These are phyloP conservation scores for Brachynemurus nebulosus DNA, from an alignment of 2,888 invertebrate genomes.

Conservation along the genomic window DNA sequence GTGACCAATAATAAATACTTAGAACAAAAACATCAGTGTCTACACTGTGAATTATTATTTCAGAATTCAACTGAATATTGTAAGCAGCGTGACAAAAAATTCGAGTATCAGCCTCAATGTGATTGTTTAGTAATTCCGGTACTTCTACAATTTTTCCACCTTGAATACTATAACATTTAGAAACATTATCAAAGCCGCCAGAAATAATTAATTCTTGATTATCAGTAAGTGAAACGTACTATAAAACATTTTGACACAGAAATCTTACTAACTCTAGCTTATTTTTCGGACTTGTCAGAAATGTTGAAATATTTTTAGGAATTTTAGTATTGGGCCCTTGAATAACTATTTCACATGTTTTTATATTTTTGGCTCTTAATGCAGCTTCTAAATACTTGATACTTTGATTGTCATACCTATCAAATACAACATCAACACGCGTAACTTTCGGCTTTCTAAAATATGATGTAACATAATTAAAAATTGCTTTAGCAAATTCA, in stretches of 20 bases:
- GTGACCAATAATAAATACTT: slow-evolving; percentile 13
- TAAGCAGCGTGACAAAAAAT: slow-evolving; percentile 14
- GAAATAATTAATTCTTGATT: slow-evolving; percentile 13
- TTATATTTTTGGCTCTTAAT: not conserved
- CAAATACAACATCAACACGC: not conserved
- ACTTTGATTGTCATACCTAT: not conserved
- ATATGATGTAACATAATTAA: not conserved
- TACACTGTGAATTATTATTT: slow-evolving; percentile 13
- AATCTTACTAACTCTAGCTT: slow-evolving; percentile 19
- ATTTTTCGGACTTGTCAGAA: slow-evolving; percentile 17
- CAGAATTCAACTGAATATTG: slow-evolving; percentile 4
- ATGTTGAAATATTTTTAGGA: slow-evolving; percentile 17
- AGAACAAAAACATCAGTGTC: slow-evolving; percentile 16
- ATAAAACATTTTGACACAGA: slow-evolving; percentile 16
- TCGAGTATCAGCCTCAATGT: slow-evolving; percentile 11
- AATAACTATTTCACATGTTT: not conserved
- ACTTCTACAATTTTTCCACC: slow-evolving; percentile 13
- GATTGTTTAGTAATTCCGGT: slow-evolving; percentile 15
- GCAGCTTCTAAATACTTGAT: not conserved
- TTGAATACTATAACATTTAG: slow-evolving; percentile 12
- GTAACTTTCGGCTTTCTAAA: not conserved
- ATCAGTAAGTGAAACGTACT: slow-evolving; percentile 16
- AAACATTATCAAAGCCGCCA: slow-evolving; percentile 14
- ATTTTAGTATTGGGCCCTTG: slow-evolving; percentile 13
- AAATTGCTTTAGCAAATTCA: not conserved